Base-by-base conservation (phyloP, 2,888 invertebrate species). In the Isotomurus palustris region DNA sequence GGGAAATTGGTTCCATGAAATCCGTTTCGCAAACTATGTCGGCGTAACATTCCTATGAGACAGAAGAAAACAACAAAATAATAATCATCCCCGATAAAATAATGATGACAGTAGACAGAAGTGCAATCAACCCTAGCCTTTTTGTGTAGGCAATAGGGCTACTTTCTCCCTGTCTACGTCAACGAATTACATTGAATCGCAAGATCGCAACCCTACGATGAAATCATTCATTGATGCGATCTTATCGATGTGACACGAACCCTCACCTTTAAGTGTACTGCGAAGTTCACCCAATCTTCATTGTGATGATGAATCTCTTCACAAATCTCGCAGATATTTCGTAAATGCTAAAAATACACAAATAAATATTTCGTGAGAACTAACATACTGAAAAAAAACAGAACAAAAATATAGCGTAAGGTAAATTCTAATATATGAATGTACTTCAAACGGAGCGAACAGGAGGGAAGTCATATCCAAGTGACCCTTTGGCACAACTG, bases 1-100 rank as follows among this genome's bases (percentile, higher is more conserved):
- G 66, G 14, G 69, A 69, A 59, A 69, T 69, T 24, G 69, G 69
- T 57, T 69, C 69, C 69, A 69, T 69, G 53, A 60, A 69, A 47
- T 69, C 69, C 10, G 69, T 69, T 38, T 66, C 61, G n/a, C 64
- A 64, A 10, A 69, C 67, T 52, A 69, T 68, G 35, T 69, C 65
- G 6, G 66, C 69, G 38, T 69, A 69, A 40, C 67, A 69, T 50
- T 69, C 69, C 67, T 69, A 29, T 1, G 51, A 36, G 14, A 32
- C n/a, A 53, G n/a, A 47, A 55, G 40, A 48, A 32, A 45, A 27
- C 14, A 38, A 28, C 36, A 49, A 29, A 19, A 27, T 24, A 38
- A n/a, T 47, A 35, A n/a, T n/a, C n/a, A n/a, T n/a, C n/a, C n/a
- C n/a, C n/a, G n/a, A n/a, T n/a, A n/a, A n/a, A n/a, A n/a, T n/a